Evolutionary conservation across 1,140 invertebrate genomes (phyloP), one percentile per base, ranked within the genome.

Genomic region (Ctenoplectra terminalis): DNA sequence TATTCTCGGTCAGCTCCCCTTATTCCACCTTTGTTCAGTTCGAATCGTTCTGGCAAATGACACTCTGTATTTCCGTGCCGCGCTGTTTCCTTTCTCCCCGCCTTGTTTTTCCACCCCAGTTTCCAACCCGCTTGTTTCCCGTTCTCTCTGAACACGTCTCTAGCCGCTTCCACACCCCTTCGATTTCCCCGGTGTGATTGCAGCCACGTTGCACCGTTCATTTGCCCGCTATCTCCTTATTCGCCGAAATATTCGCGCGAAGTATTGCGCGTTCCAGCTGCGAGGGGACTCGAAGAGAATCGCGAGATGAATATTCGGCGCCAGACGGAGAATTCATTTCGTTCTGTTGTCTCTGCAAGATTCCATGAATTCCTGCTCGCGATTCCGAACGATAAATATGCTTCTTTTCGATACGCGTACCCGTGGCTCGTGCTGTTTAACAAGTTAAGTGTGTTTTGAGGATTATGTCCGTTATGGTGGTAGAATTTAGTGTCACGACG

Each of bases 171-270:
- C 75, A n/a, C 64, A 20, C 58, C 76, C 66, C 72, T 85, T 69
- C 82, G 58, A 85, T 80, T 80, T 80, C 73, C 66, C 71, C 71
- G 67, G 66, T 63, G 72, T 83, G 84, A 86, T 86, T 83, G 85
- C 85, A 82, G 79, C 69, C 31, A 76, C 76, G 75, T 69, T 77
- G 81, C 72, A 26, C 72, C 72, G 73, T 87, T 87, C 85, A 79
- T 79, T 82, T 86, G 48, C 81, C 60, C 82, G 31, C 70, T 76
- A 66, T 81, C 80, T 87, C 50, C 64, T 72, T 81, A 76, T 84
- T 84, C 82, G 46, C 52, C 82, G 74, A 84, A 87, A 84, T 82
- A 83, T 80, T 67, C 76, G 69, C 54, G 79, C 73, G 69, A 46
- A 63, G 52, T 77, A 81, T 71, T 52, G 73, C 73, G 56, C 67